phyloP scores from a whole-genome alignment of 1,140 invertebrate species.

The Cephus cinctus region DNA sequence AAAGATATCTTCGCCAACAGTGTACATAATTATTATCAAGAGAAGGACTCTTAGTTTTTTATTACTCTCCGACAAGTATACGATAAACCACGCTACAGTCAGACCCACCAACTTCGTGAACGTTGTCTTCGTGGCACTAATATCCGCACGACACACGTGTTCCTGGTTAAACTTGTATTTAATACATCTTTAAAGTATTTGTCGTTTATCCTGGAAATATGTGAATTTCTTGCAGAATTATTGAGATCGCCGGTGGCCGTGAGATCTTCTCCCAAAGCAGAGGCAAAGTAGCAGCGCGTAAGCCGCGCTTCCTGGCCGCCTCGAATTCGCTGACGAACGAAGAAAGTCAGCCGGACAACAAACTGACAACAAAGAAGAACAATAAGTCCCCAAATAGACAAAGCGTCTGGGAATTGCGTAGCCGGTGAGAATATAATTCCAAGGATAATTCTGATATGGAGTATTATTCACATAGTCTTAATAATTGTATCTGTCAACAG shows the following conservation, averaged over 20 bases:
- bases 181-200: no score
- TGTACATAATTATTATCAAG: no score
- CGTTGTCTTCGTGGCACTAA: no score
- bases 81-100: no score
- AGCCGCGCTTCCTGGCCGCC: conserved; percentile 64
- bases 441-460: background rate
- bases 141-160: no score
- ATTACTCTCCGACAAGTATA: no score
- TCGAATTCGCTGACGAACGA: conserved; percentile 57
- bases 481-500: conserved; percentile 27
- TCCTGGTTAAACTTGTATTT: no score
- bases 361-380: conserved; percentile 54
- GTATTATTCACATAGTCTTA: conserved; percentile 8
- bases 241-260: conserved; percentile 84
- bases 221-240: conserved; percentile 64
- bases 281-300: conserved; percentile 71
- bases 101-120: no score
- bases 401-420: conserved; percentile 65
- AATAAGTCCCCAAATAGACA: conserved; percentile 61
- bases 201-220: no score
- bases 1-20: no score
- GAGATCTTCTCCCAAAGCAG: conserved; percentile 83
- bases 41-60: no score
- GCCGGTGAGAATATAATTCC: conserved; percentile 42
- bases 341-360: conserved; percentile 54